A percentile compares a stretch with the other conserved stretches of the same genome.
phyloP scores from a whole-genome alignment of 2,113 vertebrate species.

The Chunga burmeisteri region DNA sequence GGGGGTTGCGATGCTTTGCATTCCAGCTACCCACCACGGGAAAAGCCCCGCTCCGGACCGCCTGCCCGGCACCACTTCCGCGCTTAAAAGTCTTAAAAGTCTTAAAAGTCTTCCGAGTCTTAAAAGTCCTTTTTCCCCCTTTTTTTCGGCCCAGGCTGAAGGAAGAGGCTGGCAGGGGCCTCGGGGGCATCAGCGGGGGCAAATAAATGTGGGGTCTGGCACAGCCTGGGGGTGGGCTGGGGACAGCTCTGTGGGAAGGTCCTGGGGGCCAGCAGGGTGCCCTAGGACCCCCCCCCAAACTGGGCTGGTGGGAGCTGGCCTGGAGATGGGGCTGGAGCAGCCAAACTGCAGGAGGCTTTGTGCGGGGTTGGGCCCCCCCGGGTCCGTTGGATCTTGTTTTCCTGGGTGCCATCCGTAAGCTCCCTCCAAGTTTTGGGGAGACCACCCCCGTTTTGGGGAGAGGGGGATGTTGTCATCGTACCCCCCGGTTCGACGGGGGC shows the following conservation, averaged over 20 bases:
- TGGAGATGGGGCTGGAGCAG: background rate
- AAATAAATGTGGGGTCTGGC: background rate
- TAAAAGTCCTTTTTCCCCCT: background rate
- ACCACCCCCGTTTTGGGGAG: accelerated
- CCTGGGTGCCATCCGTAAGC: background rate
- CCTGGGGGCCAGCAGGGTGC: background rate
- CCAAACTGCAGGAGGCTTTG: background rate
- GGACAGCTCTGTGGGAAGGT: accelerated
- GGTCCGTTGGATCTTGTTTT: background rate
- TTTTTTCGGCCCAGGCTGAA: background rate
- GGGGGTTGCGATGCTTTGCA: accelerated
- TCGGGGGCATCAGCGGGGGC: background rate
- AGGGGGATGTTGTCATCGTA: accelerated
- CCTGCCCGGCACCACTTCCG: background rate
- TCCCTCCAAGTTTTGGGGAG: background rate
- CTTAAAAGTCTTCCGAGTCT: too few relatives aligned
- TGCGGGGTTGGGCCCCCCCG: background rate
- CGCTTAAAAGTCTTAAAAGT: too few relatives aligned
- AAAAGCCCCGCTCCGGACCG: background rate
- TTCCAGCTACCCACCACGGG: accelerated
- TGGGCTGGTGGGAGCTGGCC: background rate
- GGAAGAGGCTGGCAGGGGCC: background rate
- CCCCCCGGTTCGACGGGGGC: accelerated
- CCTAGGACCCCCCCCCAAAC: background rate
- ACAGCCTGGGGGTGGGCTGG: background rate